These are phyloP conservation scores for Ametastegia equiseti DNA, from an alignment of 2,888 invertebrate genomes.

Conservation along the genomic window DNA sequence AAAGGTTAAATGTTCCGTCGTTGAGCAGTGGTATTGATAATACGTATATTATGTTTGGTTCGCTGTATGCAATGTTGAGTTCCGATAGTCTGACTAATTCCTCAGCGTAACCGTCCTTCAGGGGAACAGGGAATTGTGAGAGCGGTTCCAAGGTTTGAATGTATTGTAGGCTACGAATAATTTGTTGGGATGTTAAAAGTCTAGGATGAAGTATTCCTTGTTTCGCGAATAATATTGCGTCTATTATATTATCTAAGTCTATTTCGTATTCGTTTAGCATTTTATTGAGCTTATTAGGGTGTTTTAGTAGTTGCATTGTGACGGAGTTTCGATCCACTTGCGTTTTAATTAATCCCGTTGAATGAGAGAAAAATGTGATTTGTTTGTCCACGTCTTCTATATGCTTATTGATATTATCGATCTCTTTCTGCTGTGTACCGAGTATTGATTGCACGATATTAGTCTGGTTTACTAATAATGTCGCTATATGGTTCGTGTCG, in stretches of 20 bases:
- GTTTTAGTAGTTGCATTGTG: neutral
- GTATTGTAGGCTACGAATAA: neutral
- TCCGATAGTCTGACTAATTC: neutral
- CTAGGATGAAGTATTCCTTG: neutral
- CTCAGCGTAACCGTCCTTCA: neutral
- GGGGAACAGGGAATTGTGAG: neutral
- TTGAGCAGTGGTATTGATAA: neutral
- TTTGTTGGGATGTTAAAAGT: neutral
- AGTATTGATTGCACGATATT: neutral
- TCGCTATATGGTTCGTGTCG: neutral
- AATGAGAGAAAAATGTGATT: neutral
- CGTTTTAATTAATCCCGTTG: neutral
- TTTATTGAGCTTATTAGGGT: neutral
- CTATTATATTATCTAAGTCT: neutral
- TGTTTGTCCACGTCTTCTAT: neutral
- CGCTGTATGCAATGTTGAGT: neutral
- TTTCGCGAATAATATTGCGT: constrained; percentile 2
- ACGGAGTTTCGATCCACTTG: neutral
- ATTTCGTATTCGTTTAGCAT: neutral
- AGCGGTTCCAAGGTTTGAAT: neutral
- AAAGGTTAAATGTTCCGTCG: neutral
- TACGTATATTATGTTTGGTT: neutral
- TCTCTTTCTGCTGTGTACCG: neutral
- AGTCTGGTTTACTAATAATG: neutral
- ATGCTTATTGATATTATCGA: neutral